phyloP scores from a whole-genome alignment of 2,797 vertebrate species.

The Paguma larvata region DNA sequence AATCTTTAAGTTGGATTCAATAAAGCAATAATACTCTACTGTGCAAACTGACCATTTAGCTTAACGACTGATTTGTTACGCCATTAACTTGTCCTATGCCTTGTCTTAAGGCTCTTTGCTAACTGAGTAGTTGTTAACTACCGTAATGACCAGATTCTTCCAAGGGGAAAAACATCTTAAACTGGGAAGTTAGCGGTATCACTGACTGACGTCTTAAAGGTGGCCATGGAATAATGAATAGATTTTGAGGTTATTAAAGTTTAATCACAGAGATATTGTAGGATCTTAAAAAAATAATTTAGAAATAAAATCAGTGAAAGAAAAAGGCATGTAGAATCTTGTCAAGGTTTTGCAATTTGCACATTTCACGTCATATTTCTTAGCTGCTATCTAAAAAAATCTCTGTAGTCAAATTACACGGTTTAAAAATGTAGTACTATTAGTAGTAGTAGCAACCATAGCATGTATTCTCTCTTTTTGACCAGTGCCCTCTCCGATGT shows the following conservation, averaged over 20 bases:
- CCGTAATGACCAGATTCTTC: slow-evolving; percentile 85
- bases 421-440: slow-evolving; percentile 60
- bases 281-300: slow-evolving; percentile 41
- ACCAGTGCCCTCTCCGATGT: neutral
- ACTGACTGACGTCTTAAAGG: slow-evolving; percentile 42
- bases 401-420: slow-evolving; percentile 49
- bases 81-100: slow-evolving; percentile 85
- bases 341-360: slow-evolving; percentile 54
- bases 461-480: slow-evolving; percentile 56
- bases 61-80: slow-evolving; percentile 87
- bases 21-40: slow-evolving; percentile 87
- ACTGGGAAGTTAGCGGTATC: slow-evolving; percentile 62
- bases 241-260: slow-evolving; percentile 70
- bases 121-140: slow-evolving; percentile 86
- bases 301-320: slow-evolving; percentile 65
- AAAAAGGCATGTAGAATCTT: slow-evolving; percentile 66
- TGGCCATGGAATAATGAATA: slow-evolving; percentile 62
- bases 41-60: slow-evolving; percentile 86
- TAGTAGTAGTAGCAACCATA: slow-evolving; percentile 19
- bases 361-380: slow-evolving; percentile 49
- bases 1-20: slow-evolving; percentile 87
- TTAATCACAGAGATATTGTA: slow-evolving; percentile 30
- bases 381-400: slow-evolving; percentile 61
- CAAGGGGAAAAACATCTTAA: slow-evolving; percentile 74
- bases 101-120: slow-evolving; percentile 85